Base-by-base conservation (phyloP, 1,140 invertebrate species). In the Centruroides vittatus region DNA sequence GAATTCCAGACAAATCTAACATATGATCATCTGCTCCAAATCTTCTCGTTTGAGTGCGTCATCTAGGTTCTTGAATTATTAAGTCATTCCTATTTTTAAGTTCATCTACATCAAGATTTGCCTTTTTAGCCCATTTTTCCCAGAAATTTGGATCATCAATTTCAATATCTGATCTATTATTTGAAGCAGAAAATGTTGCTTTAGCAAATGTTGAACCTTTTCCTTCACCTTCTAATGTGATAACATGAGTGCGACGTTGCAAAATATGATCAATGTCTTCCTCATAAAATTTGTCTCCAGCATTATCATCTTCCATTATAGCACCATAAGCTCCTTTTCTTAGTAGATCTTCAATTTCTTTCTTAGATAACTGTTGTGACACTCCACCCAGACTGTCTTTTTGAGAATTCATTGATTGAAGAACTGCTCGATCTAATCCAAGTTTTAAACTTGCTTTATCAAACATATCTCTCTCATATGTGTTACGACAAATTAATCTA, bases 101-200 rank as follows among this genome's bases (percentile, higher is more conserved):
- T 69, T 92, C 89, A 58, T 94, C 92, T 0, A 90, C 85, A 75
- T 98, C 93, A 64, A 99, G 90, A 72, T 99, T 94, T 1, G 96
- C 97, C 75, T 93, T 97, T 72, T 96, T 98, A 3, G 97, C 97
- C 97, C 97, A 99, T 78, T 99, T 99, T 69, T 96, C 95, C 97
- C 97, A 99, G 75, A 99, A 99, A 70, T 99, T 92, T 10, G 97
- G 97, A 82, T 99, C 97, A 76, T 98, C 91, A 62, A 99, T 89
- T 70, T 96, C 93, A 68, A 99, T 99, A 73, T 99, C 97, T 11
- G 87, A 86, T 64, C 94, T 80, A 73, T 95, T 98, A 57, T 86
- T 86, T 35, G 89, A 86, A 56, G 93, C 89, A 3, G 92, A 89
- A 79, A 99, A 99, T 70, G 91, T 96, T 0, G 97, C 97, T 78